Conservation (phyloP, 2,113 vertebrate genomes). For the Myodes glareolus region DNA sequence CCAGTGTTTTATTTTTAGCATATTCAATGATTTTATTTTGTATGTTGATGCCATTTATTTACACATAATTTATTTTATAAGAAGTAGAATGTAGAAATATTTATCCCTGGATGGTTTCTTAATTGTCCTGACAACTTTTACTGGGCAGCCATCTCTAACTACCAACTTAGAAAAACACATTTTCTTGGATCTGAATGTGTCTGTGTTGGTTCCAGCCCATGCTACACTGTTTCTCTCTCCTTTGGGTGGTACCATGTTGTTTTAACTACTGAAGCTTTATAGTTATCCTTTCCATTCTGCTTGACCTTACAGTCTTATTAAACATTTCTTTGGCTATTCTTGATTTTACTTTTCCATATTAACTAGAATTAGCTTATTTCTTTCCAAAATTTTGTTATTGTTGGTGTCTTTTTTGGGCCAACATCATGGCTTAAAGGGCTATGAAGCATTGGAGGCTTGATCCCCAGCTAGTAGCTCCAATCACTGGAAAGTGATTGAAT, state of each 20-base stretch:
- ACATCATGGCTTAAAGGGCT: neutral
- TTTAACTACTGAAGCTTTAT: constrained; percentile 30
- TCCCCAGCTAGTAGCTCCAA: neutral
- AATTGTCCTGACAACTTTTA: constrained; percentile 11
- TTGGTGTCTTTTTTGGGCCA: neutral
- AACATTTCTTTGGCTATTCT: constrained; percentile 5
- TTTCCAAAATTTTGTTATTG: neutral
- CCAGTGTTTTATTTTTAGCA: constrained; percentile 13
- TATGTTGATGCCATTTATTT: neutral
- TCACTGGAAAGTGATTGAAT: neutral
- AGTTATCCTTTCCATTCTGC: neutral
- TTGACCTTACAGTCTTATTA: neutral
- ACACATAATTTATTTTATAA: constrained; percentile 30
- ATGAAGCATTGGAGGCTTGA: neutral
- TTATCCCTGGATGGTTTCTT: neutral
- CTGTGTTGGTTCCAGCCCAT: neutral
- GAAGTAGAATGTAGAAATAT: constrained; percentile 32
- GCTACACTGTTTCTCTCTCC: neutral
- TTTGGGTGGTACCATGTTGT: neutral
- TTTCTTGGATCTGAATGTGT: constrained; percentile 5
- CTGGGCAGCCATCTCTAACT: neutral
- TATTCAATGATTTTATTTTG: constrained; percentile 24
- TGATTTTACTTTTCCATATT: constrained; percentile 1
- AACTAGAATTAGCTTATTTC: constrained; percentile 37
- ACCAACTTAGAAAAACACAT: neutral